phyloP scores from a whole-genome alignment of 2,113 vertebrate species.

The Chaetodon trifascialis region DNA sequence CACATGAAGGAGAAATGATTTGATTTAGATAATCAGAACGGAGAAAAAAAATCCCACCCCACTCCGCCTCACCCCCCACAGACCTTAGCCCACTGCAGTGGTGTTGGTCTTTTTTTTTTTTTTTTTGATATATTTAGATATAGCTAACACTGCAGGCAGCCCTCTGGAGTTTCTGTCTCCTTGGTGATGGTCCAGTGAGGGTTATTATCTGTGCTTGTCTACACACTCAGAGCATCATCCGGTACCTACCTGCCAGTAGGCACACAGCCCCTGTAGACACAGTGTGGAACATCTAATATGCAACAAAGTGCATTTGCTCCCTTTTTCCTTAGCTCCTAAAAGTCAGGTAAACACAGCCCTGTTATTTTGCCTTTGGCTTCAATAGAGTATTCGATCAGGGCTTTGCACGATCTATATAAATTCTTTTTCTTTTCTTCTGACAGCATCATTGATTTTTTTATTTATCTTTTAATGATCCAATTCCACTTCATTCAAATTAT shows the following conservation, averaged over 20 bases:
- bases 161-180: constrained; percentile 73
- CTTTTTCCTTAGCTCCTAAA: not conserved
- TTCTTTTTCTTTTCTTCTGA: not conserved
- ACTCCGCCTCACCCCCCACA: not conserved
- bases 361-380: not conserved
- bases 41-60: not conserved
- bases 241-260: constrained; percentile 52
- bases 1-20: not conserved
- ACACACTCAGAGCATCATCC: constrained; percentile 64
- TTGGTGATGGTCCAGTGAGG: constrained; percentile 74
- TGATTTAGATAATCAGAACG: not conserved
- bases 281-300: constrained; percentile 39
- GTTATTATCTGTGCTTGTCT: constrained; percentile 77
- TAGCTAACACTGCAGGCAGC: constrained; percentile 33
- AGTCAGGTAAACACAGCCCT: not conserved
- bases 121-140: constrained; percentile 15
- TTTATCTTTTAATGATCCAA: not conserved
- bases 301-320: constrained; percentile 8
- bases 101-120: constrained; percentile 15
- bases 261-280: constrained; percentile 71
- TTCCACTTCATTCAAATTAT: not conserved
- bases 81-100: constrained; percentile 2
- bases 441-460: not conserved
- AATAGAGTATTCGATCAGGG: not conserved
- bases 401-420: not conserved